These are phyloP conservation scores for Chloroceryle inda DNA, from an alignment of 2,797 vertebrate species.

Conservation along the genomic window DNA sequence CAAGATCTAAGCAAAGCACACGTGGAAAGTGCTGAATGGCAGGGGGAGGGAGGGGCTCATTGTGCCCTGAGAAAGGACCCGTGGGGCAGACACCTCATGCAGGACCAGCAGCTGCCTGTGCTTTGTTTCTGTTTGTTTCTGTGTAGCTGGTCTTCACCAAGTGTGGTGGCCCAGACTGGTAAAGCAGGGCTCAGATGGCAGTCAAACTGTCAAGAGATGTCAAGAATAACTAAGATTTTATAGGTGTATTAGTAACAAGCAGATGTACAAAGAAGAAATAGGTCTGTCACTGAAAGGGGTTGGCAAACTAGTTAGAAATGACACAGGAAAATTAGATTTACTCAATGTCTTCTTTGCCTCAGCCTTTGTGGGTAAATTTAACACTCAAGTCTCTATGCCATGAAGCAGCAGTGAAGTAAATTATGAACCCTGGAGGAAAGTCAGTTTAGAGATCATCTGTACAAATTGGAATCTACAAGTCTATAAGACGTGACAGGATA, in stretches of 20 bases:
- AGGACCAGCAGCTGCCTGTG: fast-evolving
- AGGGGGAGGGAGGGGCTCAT: fast-evolving
- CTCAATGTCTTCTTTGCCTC: neutral
- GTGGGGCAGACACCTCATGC: neutral
- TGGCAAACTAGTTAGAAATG: neutral
- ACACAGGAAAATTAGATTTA: neutral
- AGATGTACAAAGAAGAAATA: neutral
- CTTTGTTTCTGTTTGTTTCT: neutral
- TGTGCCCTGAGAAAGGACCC: neutral
- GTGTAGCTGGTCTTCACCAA: neutral
- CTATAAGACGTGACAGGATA: neutral
- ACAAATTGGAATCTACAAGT: neutral
- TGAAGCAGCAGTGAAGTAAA: neutral
- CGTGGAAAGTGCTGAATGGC: fast-evolving
- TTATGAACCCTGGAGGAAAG: neutral
- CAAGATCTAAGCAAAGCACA: neutral
- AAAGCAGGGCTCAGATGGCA: neutral
- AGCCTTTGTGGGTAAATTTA: neutral
- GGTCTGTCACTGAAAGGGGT: neutral
- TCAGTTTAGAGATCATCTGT: neutral
- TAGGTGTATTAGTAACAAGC: neutral
- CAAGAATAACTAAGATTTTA: neutral
- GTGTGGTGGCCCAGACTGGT: neutral
- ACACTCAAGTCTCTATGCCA: neutral
- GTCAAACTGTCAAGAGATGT: neutral